A percentile compares a stretch with the other conserved stretches of the same genome.
These are phyloP conservation scores for Archips xylosteana DNA, from an alignment of 2,888 invertebrate species.

Conservation along the genomic window DNA sequence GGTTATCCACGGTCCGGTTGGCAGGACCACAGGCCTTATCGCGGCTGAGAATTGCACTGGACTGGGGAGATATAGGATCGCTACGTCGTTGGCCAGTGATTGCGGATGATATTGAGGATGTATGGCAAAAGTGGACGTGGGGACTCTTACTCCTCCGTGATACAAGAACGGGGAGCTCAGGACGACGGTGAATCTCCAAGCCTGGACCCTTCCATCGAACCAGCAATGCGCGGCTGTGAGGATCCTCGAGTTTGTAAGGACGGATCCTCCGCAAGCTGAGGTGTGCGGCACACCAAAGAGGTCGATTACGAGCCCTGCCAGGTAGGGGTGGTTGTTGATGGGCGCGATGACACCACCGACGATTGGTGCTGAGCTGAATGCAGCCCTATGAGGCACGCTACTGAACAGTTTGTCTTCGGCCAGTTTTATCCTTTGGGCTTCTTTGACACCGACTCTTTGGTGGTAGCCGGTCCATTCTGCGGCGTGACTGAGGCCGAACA, in stretches of 20 bases:
- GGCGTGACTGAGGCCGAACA: conserved; percentile 43
- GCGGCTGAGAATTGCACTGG: conserved; percentile 54
- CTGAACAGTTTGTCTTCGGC: conserved; percentile 50
- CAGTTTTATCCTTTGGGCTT: conserved; percentile 60
- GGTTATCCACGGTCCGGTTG: conserved; percentile 52
- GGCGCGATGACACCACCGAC: conserved; percentile 69
- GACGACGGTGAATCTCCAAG: conserved; percentile 66
- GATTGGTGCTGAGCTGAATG: conserved; percentile 41
- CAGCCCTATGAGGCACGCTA: neutral
- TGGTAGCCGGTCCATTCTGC: conserved; percentile 62
- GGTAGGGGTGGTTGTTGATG: conserved; percentile 64
- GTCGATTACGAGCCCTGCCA: conserved; percentile 69
- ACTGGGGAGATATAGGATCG: conserved; percentile 63
- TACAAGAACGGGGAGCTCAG: conserved; percentile 67
- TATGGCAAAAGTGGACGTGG: conserved; percentile 54
- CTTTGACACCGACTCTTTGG: conserved; percentile 61
- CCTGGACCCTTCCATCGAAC: conserved; percentile 66
- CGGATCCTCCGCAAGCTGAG: conserved; percentile 71
- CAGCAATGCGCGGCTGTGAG: conserved; percentile 77
- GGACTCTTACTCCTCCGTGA: conserved; percentile 66
- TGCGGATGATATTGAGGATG: conserved; percentile 61
- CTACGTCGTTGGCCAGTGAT: conserved; percentile 72
- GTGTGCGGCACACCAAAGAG: conserved; percentile 57
- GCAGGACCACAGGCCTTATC: conserved; percentile 62
- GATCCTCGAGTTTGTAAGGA: conserved; percentile 61